Base-by-base conservation (phyloP, 2,113 vertebrate species). In the Pluvianellus socialis region DNA sequence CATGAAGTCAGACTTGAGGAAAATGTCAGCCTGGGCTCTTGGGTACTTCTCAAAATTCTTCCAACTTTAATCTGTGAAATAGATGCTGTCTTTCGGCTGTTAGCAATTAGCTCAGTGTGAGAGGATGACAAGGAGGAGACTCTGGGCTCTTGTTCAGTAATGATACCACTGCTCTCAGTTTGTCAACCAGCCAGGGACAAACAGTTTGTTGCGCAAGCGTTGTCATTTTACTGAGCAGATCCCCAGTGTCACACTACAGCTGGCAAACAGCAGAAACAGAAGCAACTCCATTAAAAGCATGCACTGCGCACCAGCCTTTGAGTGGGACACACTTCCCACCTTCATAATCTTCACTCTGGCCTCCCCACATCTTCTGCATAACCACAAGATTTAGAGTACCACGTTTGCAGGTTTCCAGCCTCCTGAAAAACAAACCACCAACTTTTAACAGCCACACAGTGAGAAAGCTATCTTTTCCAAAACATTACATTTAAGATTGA, bases 151-250 rank as follows among this genome's bases (percentile, higher is more conserved):
- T 80, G 82, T 81, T 95, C 92, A 87, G 88, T 56, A 84, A 20
- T 26, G 40, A 67, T 75, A 71, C 52, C 19, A 33, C 85, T 73
- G 85, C 79, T 92, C 75, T 89, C 72, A 6, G 61, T 71, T 81
- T 96, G 94, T 94, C 92, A 96, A 42, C 86, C 68, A 88, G 88
- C 88, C 95, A 96, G 79, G 95, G 72, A 96, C 96, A 95, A 96
- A 73, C 83, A 82, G 83, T 95, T 90, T 96, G 86, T 81, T 93
- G 88, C 86, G 94, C 47, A 83, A 96, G 88, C 58, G 79, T 90
- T 94, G 79, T 7, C 91, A 49, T 89, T 96, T 81, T 61, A 32
- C 83, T 55, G 61, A 96, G 83, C 94, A 96, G 79, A 92, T 96
- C 83, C 94, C 94, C 82, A 56, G 88, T 65, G 94, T 92, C 96